phyloP scores from a whole-genome alignment of 2,797 vertebrate genomes.

The Notolabrus celidotus region DNA sequence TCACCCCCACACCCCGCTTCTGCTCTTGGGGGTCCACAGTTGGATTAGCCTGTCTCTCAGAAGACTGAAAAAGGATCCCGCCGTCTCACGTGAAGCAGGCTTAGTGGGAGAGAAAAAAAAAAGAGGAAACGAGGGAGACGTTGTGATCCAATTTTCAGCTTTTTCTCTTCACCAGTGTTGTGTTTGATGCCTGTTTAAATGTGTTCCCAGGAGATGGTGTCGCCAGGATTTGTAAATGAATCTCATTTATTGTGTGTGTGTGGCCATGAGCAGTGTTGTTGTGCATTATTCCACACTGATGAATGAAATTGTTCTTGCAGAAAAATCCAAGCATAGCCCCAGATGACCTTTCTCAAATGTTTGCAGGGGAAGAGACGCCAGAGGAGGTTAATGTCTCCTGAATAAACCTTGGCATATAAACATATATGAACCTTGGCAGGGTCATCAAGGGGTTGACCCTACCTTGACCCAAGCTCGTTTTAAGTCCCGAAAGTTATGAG shows the following conservation, averaged over 20 bases:
- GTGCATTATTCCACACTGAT: constrained; percentile 37
- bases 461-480: constrained; percentile 61
- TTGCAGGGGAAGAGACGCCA: neutral
- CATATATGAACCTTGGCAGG: constrained; percentile 3
- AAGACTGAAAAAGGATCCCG: constrained; percentile 40
- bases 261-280: constrained; percentile 12
- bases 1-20: neutral
- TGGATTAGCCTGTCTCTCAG: constrained; percentile 60
- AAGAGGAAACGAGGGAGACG: constrained; percentile 28
- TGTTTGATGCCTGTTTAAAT: constrained; percentile 58
- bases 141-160: constrained; percentile 73
- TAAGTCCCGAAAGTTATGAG: constrained; percentile 71
- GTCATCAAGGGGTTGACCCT: constrained; percentile 55
- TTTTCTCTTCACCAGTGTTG: constrained; percentile 54
- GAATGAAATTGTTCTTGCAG: constrained; percentile 38
- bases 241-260: constrained; percentile 39
- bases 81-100: constrained; percentile 55
- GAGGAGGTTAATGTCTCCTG: neutral
- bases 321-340: neutral
- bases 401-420: constrained; percentile 2
- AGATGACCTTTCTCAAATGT: constrained; percentile 29
- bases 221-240: constrained; percentile 45
- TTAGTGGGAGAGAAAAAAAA: constrained; percentile 16
- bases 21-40: constrained; percentile 51
- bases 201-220: constrained; percentile 64